Base-by-base conservation (phyloP, 1,140 invertebrate species). In the Sitophilus oryzae region DNA sequence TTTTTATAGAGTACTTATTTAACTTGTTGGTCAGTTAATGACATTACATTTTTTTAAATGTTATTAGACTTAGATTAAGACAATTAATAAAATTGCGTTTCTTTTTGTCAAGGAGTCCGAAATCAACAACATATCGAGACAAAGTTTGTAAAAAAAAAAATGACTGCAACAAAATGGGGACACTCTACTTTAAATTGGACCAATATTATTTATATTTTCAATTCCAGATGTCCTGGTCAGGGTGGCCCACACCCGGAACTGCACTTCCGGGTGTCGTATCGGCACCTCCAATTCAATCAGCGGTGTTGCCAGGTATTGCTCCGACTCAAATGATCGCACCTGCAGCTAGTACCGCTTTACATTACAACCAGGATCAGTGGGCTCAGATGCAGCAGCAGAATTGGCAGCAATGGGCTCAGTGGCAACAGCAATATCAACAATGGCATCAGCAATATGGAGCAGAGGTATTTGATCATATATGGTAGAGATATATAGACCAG, bases 381-480 rank as follows among this genome's bases (percentile, higher is more conserved):
- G 61, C 66, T 10, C 67, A 70, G 54, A 61, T 81, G 51, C 85
- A 89, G 66, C 83, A 86, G 59, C 85, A 88, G 67, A 85, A 88
- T 64, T 89, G 86, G 86, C 79, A 86, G 46, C 86, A 89, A 63
- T 90, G 88, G 88, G 79, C 84, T 23, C 84, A 85, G 57, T 89
- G 87, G 84, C 86, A 89, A 66, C 85, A 88, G 63, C 86, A 89
- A 63, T 89, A 88, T 67, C 81, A 85, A 36, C 86, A 89, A 63
- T 91, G 88, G 88, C 87, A 89, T 66, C 79, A 80, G 38, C 85
- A 89, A 65, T 89, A 88, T 71, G 86, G 85, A 37, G 84, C 86
- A 43, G 85, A 88, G 78, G 85, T 88, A 71, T 14, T 30, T 56
- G 8, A 19, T 14, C 9, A 19, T 8, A 15, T n/a, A 16, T 30